Percentiles rank a stretch among this genome's conserved stretches.
These are phyloP conservation scores for Charina bottae DNA, from an alignment of 2,113 vertebrate genomes.

Conservation along the genomic window DNA sequence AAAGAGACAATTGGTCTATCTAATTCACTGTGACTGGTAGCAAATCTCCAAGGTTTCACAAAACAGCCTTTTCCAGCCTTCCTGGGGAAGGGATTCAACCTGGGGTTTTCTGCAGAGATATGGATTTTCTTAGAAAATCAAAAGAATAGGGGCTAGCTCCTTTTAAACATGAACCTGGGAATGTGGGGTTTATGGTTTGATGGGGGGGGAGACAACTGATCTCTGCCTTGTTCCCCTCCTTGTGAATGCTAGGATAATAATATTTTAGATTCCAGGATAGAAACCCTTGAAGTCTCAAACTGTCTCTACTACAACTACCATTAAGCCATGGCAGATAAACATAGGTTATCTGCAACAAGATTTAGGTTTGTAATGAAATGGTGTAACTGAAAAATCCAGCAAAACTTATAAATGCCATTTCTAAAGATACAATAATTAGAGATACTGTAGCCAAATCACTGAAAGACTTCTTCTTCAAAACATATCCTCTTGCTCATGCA, in stretches of 20 bases:
- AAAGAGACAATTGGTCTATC: background rate
- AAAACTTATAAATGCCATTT: background rate
- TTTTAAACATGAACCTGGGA: background rate
- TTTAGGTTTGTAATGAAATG: background rate
- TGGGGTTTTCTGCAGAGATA: background rate
- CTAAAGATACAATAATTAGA: background rate
- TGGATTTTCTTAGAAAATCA: background rate
- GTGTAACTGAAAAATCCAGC: background rate
- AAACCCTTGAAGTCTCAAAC: background rate
- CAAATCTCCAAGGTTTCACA: background rate
- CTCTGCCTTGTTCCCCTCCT: too few species aligned
- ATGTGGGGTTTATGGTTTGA: background rate
- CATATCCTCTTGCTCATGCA: background rate
- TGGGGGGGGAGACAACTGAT: too few species aligned
- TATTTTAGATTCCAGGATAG: too few species aligned
- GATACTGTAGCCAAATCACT: background rate
- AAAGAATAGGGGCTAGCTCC: background rate
- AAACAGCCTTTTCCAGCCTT: background rate
- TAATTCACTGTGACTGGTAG: background rate
- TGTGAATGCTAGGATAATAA: too few species aligned
- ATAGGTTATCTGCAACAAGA: background rate
- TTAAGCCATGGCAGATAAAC: background rate
- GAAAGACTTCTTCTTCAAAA: background rate
- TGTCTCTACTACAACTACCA: background rate
- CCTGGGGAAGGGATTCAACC: background rate